Evolutionary conservation across 2,888 invertebrate genomes (phyloP).

Genomic region (Tipula vernalis): DNA sequence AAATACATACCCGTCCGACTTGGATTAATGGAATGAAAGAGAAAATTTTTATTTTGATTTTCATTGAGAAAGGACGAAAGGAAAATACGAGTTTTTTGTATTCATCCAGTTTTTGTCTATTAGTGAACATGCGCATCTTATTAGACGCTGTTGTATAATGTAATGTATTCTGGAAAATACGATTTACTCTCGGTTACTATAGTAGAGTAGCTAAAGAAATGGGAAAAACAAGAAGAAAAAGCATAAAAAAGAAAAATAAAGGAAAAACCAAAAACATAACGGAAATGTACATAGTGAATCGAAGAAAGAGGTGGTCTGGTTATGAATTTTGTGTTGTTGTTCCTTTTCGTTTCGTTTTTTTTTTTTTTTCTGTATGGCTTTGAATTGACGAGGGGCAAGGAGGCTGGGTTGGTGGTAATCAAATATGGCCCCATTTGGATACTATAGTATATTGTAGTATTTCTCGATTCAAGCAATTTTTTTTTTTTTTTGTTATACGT

Average conservation of each 20-base stretch:
- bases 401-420: neutral
- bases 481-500: neutral
- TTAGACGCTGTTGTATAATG: neutral
- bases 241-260: neutral
- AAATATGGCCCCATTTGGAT: slow-evolving; percentile 4
- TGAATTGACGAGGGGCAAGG: neutral
- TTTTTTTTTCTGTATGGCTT: neutral
- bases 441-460: neutral
- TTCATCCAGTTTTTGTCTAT: neutral
- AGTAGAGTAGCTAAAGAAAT: neutral
- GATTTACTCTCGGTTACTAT: slow-evolving; percentile 9
- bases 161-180: slow-evolving; percentile 6
- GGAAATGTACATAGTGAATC: neutral
- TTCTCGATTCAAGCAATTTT: neutral
- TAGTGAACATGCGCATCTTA: neutral
- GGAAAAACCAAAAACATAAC: neutral
- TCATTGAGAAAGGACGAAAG: neutral
- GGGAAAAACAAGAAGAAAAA: neutral
- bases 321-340: neutral
- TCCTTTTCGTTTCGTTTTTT: neutral
- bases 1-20: neutral
- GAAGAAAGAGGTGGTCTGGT: neutral
- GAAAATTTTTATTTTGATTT: neutral
- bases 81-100: neutral
- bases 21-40: neutral